These are phyloP conservation scores for Ochotona princeps DNA, from an alignment of 2,113 vertebrate genomes.

Conservation along the genomic window DNA sequence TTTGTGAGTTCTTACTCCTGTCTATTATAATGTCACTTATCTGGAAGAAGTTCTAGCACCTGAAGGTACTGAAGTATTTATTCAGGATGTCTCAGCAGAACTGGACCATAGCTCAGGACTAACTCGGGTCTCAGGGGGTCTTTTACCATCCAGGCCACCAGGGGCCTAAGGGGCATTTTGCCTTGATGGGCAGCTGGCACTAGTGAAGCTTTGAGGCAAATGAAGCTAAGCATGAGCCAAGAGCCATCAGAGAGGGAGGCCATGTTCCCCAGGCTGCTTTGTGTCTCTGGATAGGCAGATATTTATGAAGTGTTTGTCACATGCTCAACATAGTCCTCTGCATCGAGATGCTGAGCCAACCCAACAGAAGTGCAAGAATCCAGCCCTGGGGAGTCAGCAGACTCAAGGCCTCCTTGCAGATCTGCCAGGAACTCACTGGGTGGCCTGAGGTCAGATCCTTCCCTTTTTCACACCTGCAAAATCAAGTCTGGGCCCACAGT, in stretches of 20 bases:
- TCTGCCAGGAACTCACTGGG: background rate
- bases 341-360: conserved; percentile 45
- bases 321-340: conserved; percentile 49
- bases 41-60: background rate
- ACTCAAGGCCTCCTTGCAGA: background rate
- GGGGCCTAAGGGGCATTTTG: background rate
- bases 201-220: background rate
- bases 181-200: background rate
- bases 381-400: accelerated
- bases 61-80: background rate
- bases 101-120: background rate
- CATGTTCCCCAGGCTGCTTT: conserved; percentile 16
- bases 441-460: background rate
- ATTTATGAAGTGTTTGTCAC: conserved; percentile 63
- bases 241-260: background rate
- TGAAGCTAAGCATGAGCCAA: background rate
- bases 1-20: background rate
- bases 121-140: background rate
- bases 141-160: conserved; percentile 43
- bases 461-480: background rate
- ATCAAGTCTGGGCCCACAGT: background rate
- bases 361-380: background rate
- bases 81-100: background rate
- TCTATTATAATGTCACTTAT: background rate
- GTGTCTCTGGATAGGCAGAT: conserved; percentile 28